Percentiles rank a stretch among this genome's conserved stretches.
Evolutionary conservation across 2,113 vertebrate species (phyloP).

Genomic region (Dinomys branickii): DNA sequence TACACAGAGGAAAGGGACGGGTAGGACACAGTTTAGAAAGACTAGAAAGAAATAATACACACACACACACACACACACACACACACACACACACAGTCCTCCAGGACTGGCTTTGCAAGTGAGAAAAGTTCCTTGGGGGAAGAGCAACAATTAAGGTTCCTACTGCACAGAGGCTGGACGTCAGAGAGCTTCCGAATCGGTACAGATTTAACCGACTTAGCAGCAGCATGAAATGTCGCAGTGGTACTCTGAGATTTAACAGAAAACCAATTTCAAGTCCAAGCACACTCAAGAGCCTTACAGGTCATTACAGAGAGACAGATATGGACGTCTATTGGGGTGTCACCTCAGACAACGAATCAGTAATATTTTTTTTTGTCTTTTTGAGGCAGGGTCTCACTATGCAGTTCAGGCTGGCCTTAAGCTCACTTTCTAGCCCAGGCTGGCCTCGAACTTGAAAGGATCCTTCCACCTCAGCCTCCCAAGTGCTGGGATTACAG

Average conservation of each 20-base stretch:
- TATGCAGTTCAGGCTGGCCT: too few relatives aligned
- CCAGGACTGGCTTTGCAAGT: background rate
- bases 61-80: background rate
- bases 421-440: too few relatives aligned
- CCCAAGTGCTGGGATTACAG: too few relatives aligned
- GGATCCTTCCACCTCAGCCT: too few relatives aligned
- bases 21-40: slow-evolving; percentile 8
- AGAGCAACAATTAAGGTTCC: background rate
- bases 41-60: slow-evolving; percentile 15
- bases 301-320: background rate
- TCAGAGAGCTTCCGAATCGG: slow-evolving; percentile 6
- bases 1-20: background rate
- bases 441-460: too few relatives aligned
- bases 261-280: slow-evolving; percentile 52
- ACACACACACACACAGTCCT: slow-evolving; percentile 1
- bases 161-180: background rate
- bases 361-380: too few relatives aligned
- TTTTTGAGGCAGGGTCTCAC: too few relatives aligned
- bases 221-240: slow-evolving; percentile 35
- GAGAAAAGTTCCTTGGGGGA: background rate
- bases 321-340: background rate
- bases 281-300: slow-evolving; percentile 49
- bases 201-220: background rate
- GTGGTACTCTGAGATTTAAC: slow-evolving; percentile 44
- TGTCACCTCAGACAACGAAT: background rate